These are phyloP conservation scores for Plectropomus leopardus DNA, from an alignment of 2,113 vertebrate species.

Conservation along the genomic window DNA sequence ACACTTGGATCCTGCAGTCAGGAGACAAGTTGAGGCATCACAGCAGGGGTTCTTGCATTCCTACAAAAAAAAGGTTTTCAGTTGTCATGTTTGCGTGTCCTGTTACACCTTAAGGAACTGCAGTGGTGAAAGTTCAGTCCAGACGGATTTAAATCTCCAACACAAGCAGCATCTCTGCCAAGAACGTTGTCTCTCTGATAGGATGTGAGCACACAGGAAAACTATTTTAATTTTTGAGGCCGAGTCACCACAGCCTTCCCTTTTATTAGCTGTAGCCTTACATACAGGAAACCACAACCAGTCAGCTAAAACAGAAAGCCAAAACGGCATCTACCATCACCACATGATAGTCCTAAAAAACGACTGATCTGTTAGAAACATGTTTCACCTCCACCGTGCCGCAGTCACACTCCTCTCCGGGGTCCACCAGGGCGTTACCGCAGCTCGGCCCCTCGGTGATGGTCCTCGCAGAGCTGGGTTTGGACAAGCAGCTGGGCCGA, in stretches of 20 bases:
- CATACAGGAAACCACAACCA: slow-evolving; percentile 30
- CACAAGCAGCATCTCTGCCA: slow-evolving; percentile 17
- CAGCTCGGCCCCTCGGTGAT: slow-evolving; percentile 85
- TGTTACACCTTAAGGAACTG: background rate
- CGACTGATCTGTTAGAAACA: background rate
- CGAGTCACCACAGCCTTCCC: background rate
- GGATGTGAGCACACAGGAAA: slow-evolving; percentile 39
- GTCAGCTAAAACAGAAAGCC: background rate
- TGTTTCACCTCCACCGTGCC: slow-evolving; percentile 85
- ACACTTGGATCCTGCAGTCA: slow-evolving; percentile 85
- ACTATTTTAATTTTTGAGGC: slow-evolving; percentile 19
- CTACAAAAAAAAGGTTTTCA: slow-evolving; percentile 70
- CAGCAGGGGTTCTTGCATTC: slow-evolving; percentile 90
- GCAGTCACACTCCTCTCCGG: slow-evolving; percentile 94
- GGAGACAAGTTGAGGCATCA: slow-evolving; percentile 88
- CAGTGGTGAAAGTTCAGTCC: background rate
- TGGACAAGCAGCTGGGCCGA: slow-evolving; percentile 83
- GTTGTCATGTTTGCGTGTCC: background rate
- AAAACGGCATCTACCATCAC: background rate
- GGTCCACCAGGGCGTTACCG: slow-evolving; percentile 90
- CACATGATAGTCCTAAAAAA: background rate
- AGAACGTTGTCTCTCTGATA: background rate
- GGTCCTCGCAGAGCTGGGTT: slow-evolving; percentile 52
- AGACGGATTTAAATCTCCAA: background rate
- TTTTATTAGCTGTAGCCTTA: slow-evolving; percentile 4